A percentile compares a stretch with the other conserved stretches of the same genome.
phyloP scores from a whole-genome alignment of 2,888 invertebrate genomes.

The Diadegma fenestrale region DNA sequence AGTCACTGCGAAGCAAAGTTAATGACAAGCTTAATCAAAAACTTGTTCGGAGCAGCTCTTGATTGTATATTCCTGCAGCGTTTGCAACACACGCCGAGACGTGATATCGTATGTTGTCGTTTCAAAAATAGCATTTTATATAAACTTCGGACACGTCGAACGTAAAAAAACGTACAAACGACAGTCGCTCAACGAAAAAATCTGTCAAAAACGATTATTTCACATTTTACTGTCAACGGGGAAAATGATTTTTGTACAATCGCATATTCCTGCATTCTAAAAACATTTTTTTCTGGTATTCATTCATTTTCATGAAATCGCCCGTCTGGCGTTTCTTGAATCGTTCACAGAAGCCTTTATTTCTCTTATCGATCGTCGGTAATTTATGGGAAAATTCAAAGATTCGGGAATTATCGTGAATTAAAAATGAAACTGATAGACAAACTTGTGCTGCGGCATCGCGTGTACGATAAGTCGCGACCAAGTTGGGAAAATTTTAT shows the following conservation, averaged over 20 bases:
- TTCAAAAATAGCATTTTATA: slow-evolving; percentile 72
- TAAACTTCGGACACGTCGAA: slow-evolving; percentile 66
- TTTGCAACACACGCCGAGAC: slow-evolving; percentile 1
- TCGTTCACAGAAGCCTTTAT: neutral
- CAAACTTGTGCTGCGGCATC: neutral
- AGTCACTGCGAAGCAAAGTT: neutral
- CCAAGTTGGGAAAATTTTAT: neutral
- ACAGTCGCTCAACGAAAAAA: slow-evolving; percentile 64
- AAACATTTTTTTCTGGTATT: neutral
- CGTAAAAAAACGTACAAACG: slow-evolving; percentile 16
- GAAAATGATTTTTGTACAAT: neutral
- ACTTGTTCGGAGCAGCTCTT: neutral
- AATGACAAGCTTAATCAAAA: neutral
- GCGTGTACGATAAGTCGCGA: neutral
- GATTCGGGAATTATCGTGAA: neutral
- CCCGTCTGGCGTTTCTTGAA: neutral
- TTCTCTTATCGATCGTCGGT: slow-evolving; percentile 23
- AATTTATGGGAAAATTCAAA: neutral
- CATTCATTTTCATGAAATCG: neutral
- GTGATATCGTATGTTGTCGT: slow-evolving; percentile 55
- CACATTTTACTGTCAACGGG: neutral
- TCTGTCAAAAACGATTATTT: slow-evolving; percentile 13
- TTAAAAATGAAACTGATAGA: neutral
- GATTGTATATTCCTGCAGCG: slow-evolving; percentile 13
- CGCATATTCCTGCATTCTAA: neutral